These are phyloP conservation scores for Aquatica leii DNA, from an alignment of 2,888 invertebrate species.

Conservation along the genomic window DNA sequence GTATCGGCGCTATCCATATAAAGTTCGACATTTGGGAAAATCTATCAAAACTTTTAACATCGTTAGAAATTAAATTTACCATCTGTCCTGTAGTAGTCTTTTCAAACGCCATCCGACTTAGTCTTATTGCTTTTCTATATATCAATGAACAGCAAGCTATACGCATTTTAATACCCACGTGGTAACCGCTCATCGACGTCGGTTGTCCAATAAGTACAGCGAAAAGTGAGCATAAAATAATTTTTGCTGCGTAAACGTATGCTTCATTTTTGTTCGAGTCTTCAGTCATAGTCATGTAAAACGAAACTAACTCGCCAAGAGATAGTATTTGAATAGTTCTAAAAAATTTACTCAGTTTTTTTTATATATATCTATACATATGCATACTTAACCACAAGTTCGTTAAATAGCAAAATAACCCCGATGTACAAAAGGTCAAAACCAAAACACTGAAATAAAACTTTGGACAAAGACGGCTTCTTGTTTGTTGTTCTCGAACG, in stretches of 20 bases:
- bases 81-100: constrained; percentile 79
- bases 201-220: background rate
- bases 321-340: background rate
- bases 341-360: background rate
- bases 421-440: background rate
- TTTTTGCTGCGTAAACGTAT: background rate
- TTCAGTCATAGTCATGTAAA: background rate
- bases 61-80: constrained; percentile 95
- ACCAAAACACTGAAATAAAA: background rate
- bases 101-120: constrained; percentile 74
- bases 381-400: no score
- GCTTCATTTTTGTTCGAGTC: background rate
- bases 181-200: background rate
- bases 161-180: background rate
- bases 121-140: constrained; percentile 72
- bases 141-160: constrained; percentile 72
- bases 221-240: background rate
- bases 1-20: constrained; percentile 82
- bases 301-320: background rate
- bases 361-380: no score
- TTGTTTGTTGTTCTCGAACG: background rate
- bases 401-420: background rate
- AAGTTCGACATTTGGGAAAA: constrained; percentile 83
- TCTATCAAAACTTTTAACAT: constrained; percentile 90
- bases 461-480: background rate